Conservation (phyloP, 2,113 vertebrate genomes). For the Chauna torquata region DNA sequence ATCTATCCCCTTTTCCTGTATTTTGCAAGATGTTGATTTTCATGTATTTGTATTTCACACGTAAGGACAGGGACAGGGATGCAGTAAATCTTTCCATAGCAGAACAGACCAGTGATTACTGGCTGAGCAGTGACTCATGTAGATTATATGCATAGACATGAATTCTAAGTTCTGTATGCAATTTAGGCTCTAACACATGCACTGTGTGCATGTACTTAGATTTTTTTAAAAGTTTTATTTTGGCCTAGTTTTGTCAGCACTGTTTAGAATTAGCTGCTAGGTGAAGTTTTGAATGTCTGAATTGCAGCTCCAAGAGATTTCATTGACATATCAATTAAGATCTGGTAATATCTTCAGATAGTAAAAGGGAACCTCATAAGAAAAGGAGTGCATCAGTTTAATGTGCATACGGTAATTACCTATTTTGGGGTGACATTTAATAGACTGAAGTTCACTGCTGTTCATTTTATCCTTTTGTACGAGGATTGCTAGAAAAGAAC, state of each 20-base stretch:
- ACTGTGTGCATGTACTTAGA: fast-evolving
- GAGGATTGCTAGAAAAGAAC: constrained; percentile 29
- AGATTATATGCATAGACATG: not conserved
- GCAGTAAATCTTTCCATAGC: not conserved
- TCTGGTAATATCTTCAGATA: constrained; percentile 32
- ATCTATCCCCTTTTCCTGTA: not conserved
- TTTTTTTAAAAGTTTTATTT: not conserved
- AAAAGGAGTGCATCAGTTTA: constrained; percentile 37
- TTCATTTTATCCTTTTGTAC: constrained; percentile 55
- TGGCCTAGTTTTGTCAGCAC: not conserved
- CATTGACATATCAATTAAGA: constrained; percentile 26
- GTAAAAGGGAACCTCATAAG: constrained; percentile 49
- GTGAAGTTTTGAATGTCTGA: not conserved
- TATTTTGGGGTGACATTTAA: constrained; percentile 76
- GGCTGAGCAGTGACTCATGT: not conserved
- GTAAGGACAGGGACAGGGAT: not conserved
- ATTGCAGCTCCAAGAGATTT: not conserved
- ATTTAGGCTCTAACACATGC: not conserved
- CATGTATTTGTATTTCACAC: not conserved
- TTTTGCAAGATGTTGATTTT: not conserved
- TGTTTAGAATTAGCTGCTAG: not conserved
- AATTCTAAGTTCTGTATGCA: not conserved
- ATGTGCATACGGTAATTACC: constrained; percentile 67
- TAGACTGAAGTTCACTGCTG: constrained; percentile 61
- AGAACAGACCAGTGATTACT: not conserved